Base-by-base conservation (phyloP, 1,140 invertebrate species). In the Pantala flavescens region DNA sequence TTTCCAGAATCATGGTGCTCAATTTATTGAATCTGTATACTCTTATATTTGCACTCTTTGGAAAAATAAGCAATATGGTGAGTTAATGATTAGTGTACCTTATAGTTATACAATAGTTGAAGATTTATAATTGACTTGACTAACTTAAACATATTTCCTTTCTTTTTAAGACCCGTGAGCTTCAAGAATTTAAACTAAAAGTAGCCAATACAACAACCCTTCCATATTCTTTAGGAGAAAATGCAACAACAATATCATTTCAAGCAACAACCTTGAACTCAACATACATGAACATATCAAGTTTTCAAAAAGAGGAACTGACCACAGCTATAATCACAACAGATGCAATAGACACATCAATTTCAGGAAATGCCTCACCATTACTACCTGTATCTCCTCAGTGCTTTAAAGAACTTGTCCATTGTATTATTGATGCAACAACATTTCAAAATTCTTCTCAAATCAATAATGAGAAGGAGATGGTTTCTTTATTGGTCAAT, bases 11-110 rank as follows among this genome's bases (percentile, higher is more conserved):
- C 77, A 96, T 98, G 90, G 85, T 95, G 2, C 84, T 98, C 21
- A 98, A 99, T 84, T 87, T 98, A 73, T 84, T 98, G 23, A 99
- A 98, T 83, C 87, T 98, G 77, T 97, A 97, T 80, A 96, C 96
- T 0, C 84, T 99, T 36, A 97, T 98, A 80, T 92, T 98, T 81
- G 94, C 96, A 0, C 86, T 97, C n/a, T 98, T 98, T 82, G 90
- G 89, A 74, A 97, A 96, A 84, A 95, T 97, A 74, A 86, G 88
- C 76, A 86, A 89, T 70, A 95, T 96, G 89, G 91, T 92, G 84
- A 85, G 86, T 83, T 74, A 63, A 36, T 36, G 3, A 36, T 36
- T 36, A 36, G 28, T 2, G 9, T 36, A 36, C 9, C 28, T 75
- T 23, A 36, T 36, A 36, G 2, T 36, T 36, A n/a, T n/a, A n/a